A percentile compares a stretch with the other conserved stretches of the same genome.
Conservation (phyloP, 2,888 invertebrate genomes). For the Latrodectus hesperus region DNA sequence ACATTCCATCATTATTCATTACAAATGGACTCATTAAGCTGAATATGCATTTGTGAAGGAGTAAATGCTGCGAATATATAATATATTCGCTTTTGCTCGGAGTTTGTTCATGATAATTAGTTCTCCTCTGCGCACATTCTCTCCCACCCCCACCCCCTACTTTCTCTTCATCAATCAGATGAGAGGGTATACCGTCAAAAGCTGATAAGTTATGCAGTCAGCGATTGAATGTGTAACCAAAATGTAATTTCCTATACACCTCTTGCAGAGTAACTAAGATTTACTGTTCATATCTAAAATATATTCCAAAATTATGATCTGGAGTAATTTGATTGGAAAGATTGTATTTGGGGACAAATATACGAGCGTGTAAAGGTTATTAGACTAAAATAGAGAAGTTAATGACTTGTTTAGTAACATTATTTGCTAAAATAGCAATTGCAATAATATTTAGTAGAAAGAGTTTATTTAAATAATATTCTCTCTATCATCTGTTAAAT, state of each 20-base stretch:
- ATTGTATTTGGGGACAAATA: too few relatives aligned
- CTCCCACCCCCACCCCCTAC: slow-evolving; percentile 11
- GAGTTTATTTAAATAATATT: too few relatives aligned
- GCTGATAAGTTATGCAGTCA: slow-evolving; percentile 53
- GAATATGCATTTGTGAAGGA: slow-evolving; percentile 36
- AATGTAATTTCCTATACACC: slow-evolving; percentile 25
- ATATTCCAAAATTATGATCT: too few relatives aligned
- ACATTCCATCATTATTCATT: slow-evolving; percentile 27
- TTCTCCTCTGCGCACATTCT: slow-evolving; percentile 10
- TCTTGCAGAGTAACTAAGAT: neutral
- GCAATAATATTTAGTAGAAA: too few relatives aligned
- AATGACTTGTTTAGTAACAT: too few relatives aligned
- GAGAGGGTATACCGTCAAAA: slow-evolving; percentile 31
- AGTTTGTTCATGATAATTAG: slow-evolving; percentile 41
- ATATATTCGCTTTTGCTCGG: slow-evolving; percentile 23
- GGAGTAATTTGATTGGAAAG: too few relatives aligned
- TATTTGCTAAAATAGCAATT: too few relatives aligned
- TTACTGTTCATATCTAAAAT: neutral
- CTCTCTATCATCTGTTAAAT: too few relatives aligned
- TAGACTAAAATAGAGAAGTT: too few relatives aligned
- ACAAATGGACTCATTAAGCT: slow-evolving; percentile 19
- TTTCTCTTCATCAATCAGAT: slow-evolving; percentile 31
- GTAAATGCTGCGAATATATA: slow-evolving; percentile 26
- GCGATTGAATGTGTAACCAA: slow-evolving; percentile 24
- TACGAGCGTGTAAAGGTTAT: too few relatives aligned